Percentiles rank a stretch among this genome's conserved stretches.
Evolutionary conservation across 2,888 invertebrate genomes (phyloP).

Genomic region (Xestia c-nigrum): DNA sequence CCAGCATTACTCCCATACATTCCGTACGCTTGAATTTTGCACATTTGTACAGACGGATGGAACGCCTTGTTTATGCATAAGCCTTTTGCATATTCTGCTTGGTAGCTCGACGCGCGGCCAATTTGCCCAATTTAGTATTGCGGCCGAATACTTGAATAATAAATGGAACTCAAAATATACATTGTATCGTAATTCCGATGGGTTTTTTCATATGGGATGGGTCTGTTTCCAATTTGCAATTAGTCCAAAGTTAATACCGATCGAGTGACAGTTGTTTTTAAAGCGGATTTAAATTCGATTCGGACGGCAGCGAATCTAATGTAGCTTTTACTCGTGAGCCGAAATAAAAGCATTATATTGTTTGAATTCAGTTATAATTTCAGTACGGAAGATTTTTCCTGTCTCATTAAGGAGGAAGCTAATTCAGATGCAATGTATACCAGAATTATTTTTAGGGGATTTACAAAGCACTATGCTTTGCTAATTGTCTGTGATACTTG

Average conservation of each 20-base stretch:
- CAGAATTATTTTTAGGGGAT: background rate
- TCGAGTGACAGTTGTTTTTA: conserved; percentile 22
- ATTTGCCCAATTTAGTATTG: conserved; percentile 65
- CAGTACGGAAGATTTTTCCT: background rate
- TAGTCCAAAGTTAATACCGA: conserved; percentile 18
- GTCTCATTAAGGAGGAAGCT: background rate
- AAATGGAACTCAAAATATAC: conserved; percentile 52
- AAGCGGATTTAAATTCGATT: background rate
- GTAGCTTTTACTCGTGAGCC: background rate
- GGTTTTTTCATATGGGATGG: conserved; percentile 29
- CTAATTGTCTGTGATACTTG: background rate
- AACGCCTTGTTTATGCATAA: conserved; percentile 71
- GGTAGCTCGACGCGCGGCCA: conserved; percentile 53
- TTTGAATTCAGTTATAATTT: background rate
- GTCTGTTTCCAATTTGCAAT: conserved; percentile 40
- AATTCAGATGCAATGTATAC: background rate
- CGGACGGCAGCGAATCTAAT: background rate
- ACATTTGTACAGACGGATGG: conserved; percentile 45
- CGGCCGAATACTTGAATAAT: conserved; percentile 56
- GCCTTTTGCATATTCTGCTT: conserved; percentile 69
- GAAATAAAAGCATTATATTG: background rate
- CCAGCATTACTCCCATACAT: conserved; percentile 29
- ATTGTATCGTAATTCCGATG: conserved; percentile 52
- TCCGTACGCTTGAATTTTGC: conserved; percentile 44
- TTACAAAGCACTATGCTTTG: background rate